These are phyloP conservation scores for Orgyia antiqua DNA, from an alignment of 2,888 invertebrate genomes.

Conservation along the genomic window DNA sequence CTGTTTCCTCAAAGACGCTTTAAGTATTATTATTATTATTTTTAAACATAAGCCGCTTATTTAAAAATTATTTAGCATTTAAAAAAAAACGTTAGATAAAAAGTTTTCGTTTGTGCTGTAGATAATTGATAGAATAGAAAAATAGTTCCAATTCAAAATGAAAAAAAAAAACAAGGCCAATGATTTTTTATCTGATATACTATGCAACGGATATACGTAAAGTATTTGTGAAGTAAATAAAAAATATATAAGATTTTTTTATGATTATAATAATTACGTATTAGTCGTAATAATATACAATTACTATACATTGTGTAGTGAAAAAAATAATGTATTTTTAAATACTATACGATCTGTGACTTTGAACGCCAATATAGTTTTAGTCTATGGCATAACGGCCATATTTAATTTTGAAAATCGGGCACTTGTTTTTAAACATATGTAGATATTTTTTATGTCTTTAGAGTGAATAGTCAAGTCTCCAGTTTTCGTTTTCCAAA, in stretches of 20 bases:
- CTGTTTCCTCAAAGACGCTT: no score
- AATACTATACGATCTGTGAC: slow-evolving; percentile 30
- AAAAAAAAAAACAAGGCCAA: slow-evolving; percentile 16
- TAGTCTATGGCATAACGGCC: slow-evolving; percentile 8
- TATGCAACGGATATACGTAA: slow-evolving; percentile 74
- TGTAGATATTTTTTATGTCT: background rate
- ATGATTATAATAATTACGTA: slow-evolving; percentile 28
- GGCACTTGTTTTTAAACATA: no score
- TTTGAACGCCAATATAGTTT: slow-evolving; percentile 23
- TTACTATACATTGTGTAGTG: slow-evolving; percentile 34
- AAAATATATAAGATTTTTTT: slow-evolving; percentile 31
- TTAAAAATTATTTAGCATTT: no score
- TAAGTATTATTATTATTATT: no score
- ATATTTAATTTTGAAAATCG: slow-evolving; percentile 7
- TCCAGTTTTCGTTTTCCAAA: no score
- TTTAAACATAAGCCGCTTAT: no score
- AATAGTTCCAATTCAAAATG: slow-evolving; percentile 8
- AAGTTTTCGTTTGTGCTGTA: no score
- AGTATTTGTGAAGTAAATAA: slow-evolving; percentile 42
- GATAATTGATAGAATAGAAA: no score
- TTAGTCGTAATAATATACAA: slow-evolving; percentile 29
- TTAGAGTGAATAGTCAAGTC: no score
- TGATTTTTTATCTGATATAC: slow-evolving; percentile 50
- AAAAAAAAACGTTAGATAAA: no score
- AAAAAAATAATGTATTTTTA: slow-evolving; percentile 48